phyloP scores from a whole-genome alignment of 2,113 vertebrate species.

The Cichladusa arquata region DNA sequence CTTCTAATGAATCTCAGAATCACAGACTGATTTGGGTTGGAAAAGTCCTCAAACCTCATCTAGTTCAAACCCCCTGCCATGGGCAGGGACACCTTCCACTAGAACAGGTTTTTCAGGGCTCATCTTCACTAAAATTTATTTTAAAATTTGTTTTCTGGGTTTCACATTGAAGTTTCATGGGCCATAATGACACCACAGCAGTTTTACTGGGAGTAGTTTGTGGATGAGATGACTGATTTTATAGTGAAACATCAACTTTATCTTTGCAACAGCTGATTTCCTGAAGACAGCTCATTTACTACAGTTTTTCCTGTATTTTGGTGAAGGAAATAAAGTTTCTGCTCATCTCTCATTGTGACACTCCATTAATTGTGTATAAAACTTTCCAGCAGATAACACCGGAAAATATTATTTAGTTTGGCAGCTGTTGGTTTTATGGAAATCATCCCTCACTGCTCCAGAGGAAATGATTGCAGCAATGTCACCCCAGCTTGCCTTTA shows the following conservation, averaged over 20 bases:
- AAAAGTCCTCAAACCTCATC: neutral
- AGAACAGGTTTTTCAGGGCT: neutral
- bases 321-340: neutral
- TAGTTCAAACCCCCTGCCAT: fast-evolving
- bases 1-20: neutral
- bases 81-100: neutral
- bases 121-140: neutral
- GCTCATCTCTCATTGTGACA: neutral
- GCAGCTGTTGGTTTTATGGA: neutral
- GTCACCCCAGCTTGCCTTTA: neutral
- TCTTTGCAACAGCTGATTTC: neutral
- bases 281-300: neutral
- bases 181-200: fast-evolving
- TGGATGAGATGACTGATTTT: neutral
- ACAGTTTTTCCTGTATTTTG: neutral
- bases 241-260: neutral
- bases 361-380: neutral
- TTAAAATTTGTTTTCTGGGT: neutral
- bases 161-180: neutral
- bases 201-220: neutral
- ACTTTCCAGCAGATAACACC: neutral
- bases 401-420: neutral
- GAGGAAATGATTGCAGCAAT: neutral
- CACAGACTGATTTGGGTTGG: neutral
- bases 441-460: neutral